These are phyloP conservation scores for Protonemura montana DNA, from an alignment of 2,888 invertebrate species.

Conservation along the genomic window DNA sequence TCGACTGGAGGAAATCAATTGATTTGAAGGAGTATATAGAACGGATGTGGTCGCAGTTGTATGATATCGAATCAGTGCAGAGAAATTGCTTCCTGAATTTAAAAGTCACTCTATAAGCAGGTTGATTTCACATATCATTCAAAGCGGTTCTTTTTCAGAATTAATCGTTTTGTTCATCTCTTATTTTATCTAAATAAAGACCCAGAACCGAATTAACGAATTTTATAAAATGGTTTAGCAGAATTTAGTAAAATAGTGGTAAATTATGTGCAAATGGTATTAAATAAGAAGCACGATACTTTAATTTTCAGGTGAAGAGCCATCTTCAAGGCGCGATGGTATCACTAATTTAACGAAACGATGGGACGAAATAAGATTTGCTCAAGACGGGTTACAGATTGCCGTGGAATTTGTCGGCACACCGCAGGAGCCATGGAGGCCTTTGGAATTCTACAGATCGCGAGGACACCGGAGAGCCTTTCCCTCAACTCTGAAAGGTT, in stretches of 20 bases:
- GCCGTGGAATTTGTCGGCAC: background rate
- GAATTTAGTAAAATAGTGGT: no score
- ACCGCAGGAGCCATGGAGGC: background rate
- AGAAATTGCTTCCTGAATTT: background rate
- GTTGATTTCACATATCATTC: no score
- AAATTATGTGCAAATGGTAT: no score
- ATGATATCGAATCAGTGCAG: background rate
- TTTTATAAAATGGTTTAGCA: no score
- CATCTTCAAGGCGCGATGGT: background rate
- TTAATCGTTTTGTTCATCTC: no score
- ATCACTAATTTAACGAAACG: background rate
- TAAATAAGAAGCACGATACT: no score
- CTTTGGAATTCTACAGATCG: background rate
- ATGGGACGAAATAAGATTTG: constrained; percentile 4
- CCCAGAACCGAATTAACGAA: no score
- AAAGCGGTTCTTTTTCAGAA: no score
- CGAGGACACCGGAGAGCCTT: background rate
- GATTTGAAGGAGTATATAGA: background rate
- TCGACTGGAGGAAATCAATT: background rate
- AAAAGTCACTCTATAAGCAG: no score
- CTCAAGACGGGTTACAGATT: background rate
- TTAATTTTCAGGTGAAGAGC: background rate
- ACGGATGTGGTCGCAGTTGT: background rate
- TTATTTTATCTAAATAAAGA: no score
- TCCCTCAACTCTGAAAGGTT: constrained; percentile 12